phyloP scores from a whole-genome alignment of 2,113 vertebrate species.

The Epinephelus moara region DNA sequence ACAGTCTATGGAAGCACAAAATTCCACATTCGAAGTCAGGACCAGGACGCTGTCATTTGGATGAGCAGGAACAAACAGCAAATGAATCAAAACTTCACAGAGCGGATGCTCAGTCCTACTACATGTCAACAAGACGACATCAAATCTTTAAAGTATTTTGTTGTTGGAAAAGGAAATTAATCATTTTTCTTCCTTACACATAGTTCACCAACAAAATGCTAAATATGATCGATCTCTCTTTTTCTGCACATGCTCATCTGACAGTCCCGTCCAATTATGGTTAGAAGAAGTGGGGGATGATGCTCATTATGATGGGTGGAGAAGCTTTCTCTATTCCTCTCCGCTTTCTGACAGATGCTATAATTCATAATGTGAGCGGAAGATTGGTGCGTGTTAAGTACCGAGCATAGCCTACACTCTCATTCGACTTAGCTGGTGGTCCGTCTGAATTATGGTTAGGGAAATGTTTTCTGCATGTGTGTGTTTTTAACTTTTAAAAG shows the following conservation, averaged over 20 bases:
- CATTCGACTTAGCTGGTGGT: conserved; percentile 80
- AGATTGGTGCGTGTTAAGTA: conserved; percentile 63
- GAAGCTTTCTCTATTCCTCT: conserved; percentile 58
- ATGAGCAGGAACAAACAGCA: conserved; percentile 46
- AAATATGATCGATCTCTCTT: conserved; percentile 32
- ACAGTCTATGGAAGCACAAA: conserved; percentile 21
- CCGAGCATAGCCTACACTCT: conserved; percentile 51
- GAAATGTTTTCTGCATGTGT: conserved; percentile 77
- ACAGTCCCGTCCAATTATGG: conserved; percentile 71
- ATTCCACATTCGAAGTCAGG: conserved; percentile 31
- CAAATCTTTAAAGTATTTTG: conserved; percentile 37
- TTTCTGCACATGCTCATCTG: conserved; percentile 51
- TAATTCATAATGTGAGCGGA: conserved; percentile 72
- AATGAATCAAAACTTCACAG: conserved; percentile 65
- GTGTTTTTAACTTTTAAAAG: conserved; percentile 73
- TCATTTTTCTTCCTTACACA: conserved; percentile 25
- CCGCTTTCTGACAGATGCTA: conserved; percentile 68
- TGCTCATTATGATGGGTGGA: conserved; percentile 73
- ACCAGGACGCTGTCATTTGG: conserved; percentile 19
- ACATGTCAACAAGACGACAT: conserved; percentile 39
- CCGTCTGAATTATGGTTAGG: conserved; percentile 69
- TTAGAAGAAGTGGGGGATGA: conserved; percentile 57
- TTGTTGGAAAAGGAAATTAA: conserved; percentile 35
- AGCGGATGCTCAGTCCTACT: conserved; percentile 14
- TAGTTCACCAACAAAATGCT: conserved; percentile 8